These are phyloP conservation scores for Enteromius treurensis DNA, from an alignment of 2,797 vertebrate genomes.

Conservation along the genomic window DNA sequence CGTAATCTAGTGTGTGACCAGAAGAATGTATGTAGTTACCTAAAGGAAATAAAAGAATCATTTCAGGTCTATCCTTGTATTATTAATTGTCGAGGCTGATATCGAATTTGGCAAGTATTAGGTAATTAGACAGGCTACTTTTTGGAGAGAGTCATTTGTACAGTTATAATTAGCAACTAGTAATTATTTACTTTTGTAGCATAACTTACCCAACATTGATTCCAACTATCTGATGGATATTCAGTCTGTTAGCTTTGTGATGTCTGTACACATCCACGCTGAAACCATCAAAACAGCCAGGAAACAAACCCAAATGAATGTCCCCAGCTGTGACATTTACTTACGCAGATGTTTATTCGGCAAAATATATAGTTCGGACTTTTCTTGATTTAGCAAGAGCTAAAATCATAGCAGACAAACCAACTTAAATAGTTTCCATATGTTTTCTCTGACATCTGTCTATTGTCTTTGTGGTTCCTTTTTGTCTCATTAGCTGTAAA, in stretches of 20 bases:
- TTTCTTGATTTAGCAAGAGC: conserved; percentile 46
- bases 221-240: background rate
- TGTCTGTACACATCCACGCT: background rate
- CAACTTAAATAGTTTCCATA: conserved; percentile 26
- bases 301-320: conserved; percentile 52
- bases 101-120: too few species aligned
- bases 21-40: too few species aligned
- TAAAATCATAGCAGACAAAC: background rate
- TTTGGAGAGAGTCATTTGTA: too few species aligned
- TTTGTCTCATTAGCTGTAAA: background rate
- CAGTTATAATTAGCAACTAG: too few species aligned
- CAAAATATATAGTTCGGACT: conserved; percentile 34
- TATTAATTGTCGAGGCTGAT: too few species aligned
- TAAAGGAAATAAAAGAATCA: too few species aligned
- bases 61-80: too few species aligned
- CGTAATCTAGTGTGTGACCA: too few species aligned
- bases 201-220: too few species aligned
- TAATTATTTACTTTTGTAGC: too few species aligned
- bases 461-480: background rate
- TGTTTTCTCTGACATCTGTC: background rate
- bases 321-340: conserved; percentile 25
- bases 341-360: conserved; percentile 65
- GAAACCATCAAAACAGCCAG: conserved; percentile 5
- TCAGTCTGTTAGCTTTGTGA: background rate
- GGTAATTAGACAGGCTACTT: too few species aligned